Evolutionary conservation across 2,113 vertebrate genomes (phyloP).

Genomic region (Tachycineta bicolor): DNA sequence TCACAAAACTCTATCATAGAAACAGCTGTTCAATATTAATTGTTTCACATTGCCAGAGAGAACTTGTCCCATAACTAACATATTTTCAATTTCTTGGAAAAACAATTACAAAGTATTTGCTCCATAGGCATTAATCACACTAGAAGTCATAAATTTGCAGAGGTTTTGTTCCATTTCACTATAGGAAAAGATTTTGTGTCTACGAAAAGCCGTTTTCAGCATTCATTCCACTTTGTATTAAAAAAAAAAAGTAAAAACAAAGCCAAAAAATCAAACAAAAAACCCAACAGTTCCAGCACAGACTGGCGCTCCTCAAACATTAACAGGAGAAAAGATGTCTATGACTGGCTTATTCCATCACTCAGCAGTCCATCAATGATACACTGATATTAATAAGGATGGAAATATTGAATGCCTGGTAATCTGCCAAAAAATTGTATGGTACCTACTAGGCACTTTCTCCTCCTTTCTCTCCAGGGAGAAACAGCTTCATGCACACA

Average conservation of each 20-base stretch:
- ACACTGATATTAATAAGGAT: neutral
- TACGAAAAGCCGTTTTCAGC: neutral
- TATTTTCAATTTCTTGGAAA: constrained; percentile 46
- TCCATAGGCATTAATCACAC: constrained; percentile 8
- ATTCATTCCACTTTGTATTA: neutral
- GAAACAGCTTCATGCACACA: neutral
- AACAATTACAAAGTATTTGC: constrained; percentile 27
- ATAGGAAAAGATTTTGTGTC: neutral
- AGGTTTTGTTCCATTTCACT: neutral
- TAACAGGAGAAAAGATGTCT: neutral
- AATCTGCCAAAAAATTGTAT: neutral
- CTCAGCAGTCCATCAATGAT: neutral
- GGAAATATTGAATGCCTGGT: neutral
- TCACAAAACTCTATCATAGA: neutral
- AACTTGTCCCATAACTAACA: constrained; percentile 8
- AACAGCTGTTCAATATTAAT: constrained; percentile 17
- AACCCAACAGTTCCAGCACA: neutral
- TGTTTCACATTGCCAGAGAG: neutral
- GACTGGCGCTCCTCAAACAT: neutral
- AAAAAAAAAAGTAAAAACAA: neutral
- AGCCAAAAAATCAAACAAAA: neutral
- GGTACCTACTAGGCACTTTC: neutral
- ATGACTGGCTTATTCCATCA: neutral
- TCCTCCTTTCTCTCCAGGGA: neutral
- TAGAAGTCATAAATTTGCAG: neutral